Conservation (phyloP, 1,140 invertebrate genomes). For the Cylas formicarius region DNA sequence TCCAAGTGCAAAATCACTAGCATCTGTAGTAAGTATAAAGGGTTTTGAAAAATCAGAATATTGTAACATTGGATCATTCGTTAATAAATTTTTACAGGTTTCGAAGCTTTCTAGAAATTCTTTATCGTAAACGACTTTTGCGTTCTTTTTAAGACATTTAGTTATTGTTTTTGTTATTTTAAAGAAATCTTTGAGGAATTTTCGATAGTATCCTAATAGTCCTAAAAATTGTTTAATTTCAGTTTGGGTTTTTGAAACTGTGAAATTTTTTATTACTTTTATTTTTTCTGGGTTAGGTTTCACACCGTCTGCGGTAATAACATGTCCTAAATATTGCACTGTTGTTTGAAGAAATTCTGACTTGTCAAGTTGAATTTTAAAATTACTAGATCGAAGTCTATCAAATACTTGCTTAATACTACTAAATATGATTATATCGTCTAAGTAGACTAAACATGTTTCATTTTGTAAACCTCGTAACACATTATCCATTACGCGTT, state of each 20-base stretch:
- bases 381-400: conserved; percentile 11
- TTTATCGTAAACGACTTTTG: conserved; percentile 1
- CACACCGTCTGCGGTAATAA: conserved; percentile 10
- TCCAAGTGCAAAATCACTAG: conserved; percentile 34
- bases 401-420: conserved; percentile 6
- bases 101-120: conserved; percentile 8
- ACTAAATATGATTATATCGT: conserved; percentile 15
- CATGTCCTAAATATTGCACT: conserved; percentile 11
- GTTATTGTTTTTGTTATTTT: conserved; percentile 16
- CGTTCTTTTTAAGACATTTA: conserved; percentile 10
- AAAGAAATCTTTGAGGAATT: conserved; percentile 13
- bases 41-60: conserved; percentile 37
- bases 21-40: conserved; percentile 40
- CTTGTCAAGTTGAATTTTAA: conserved; percentile 22
- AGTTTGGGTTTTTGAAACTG: conserved; percentile 12
- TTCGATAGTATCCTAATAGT: conserved; percentile 8
- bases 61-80: conserved; percentile 28
- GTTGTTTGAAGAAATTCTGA: conserved; percentile 11
- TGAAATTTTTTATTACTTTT: conserved; percentile 9
- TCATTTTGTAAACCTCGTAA: conserved; percentile 6
- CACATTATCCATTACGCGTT: conserved; percentile 10
- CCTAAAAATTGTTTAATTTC: conserved; percentile 16
- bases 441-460: conserved; percentile 13
- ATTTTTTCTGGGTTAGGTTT: conserved; percentile 15
- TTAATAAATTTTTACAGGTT: conserved; percentile 1